These are phyloP conservation scores for Leptobrachium ailaonicum DNA, from an alignment of 2,113 vertebrate species.

Conservation along the genomic window DNA sequence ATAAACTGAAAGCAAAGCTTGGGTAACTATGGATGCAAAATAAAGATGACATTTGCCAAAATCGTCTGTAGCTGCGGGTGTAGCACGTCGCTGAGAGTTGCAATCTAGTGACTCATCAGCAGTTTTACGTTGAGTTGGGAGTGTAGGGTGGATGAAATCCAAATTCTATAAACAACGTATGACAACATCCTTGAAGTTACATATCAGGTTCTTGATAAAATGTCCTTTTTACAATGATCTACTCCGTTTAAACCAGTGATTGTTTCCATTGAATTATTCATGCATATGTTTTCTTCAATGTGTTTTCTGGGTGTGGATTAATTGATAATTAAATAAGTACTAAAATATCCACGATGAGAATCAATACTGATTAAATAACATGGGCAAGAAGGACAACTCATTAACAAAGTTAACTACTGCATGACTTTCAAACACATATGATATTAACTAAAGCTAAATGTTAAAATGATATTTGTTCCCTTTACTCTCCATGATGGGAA, in stretches of 20 bases:
- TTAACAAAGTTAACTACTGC: too few species aligned
- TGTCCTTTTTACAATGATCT: neutral
- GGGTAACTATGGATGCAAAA: neutral
- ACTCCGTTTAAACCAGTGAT: neutral
- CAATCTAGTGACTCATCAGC: slow-evolving; percentile 12
- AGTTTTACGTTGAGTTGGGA: slow-evolving; percentile 34
- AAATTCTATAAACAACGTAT: neutral
- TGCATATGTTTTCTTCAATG: too few species aligned
- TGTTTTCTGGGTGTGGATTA: too few species aligned
- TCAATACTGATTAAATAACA: too few species aligned
- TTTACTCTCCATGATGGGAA: too few species aligned
- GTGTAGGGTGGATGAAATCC: slow-evolving; percentile 20
- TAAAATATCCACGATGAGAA: too few species aligned
- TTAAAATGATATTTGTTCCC: too few species aligned
- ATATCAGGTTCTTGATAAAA: neutral
- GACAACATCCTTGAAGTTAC: slow-evolving; percentile 16
- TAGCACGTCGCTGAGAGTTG: neutral
- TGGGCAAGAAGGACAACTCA: too few species aligned
- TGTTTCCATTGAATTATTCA: too few species aligned
- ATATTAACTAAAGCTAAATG: too few species aligned
- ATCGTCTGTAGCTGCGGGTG: slow-evolving; percentile 9
- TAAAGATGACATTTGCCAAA: neutral
- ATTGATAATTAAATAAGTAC: too few species aligned
- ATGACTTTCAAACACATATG: too few species aligned
- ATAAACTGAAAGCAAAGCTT: neutral